Evolutionary conservation across 2,888 invertebrate species (phyloP), one percentile per base, ranked within the genome.

Genomic region (Platerodrilus igneus): DNA sequence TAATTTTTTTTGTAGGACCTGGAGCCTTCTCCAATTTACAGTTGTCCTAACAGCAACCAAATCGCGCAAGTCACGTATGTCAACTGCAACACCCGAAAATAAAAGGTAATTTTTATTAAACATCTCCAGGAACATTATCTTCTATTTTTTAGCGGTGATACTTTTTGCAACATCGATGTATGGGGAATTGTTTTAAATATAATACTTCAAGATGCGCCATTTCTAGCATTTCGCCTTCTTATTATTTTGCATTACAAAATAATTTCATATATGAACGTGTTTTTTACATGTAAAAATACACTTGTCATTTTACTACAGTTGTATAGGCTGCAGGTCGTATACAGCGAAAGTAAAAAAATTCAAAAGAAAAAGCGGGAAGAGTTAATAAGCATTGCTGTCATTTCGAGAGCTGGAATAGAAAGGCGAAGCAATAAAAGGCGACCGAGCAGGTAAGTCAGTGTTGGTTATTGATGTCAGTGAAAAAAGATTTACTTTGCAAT

Each of bases 261-360:
- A 17, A 84, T 92, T 50, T 92, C 87, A 57, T 93, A 95, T 60
- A 93, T 93, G 83, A 94, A 94, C 64, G 87, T 94, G 11, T 95
- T 95, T 71, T 95, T 95, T 70, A 93, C 93, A 0, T 92, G 91
- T 69, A 87, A 91, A 69, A 91, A 89, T 58, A 85, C 86, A 0
- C 68, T 91, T 64, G 93, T 95, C 6, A 93, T 94, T 43, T 67
- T 91, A 1, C 74, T 95, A 0, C 89, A 92, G 64, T 72, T 91
- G 38, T 92, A 92, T 61, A 73, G 91, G 4, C 71, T 92, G 1
- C 85, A 87, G 59, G 88, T 89, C 0, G 78, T 89, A 0, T 83
- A 87, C 52, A 75, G 82, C 14, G 86, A 86, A 58, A 81, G 67
- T 52, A 75, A 71, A 52, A 67, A 68, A 0, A 57, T 44, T 17